Evolutionary conservation across 92 coral and sea anemone species (phyloP).

Genomic region (Phenganax subtilis): DNA sequence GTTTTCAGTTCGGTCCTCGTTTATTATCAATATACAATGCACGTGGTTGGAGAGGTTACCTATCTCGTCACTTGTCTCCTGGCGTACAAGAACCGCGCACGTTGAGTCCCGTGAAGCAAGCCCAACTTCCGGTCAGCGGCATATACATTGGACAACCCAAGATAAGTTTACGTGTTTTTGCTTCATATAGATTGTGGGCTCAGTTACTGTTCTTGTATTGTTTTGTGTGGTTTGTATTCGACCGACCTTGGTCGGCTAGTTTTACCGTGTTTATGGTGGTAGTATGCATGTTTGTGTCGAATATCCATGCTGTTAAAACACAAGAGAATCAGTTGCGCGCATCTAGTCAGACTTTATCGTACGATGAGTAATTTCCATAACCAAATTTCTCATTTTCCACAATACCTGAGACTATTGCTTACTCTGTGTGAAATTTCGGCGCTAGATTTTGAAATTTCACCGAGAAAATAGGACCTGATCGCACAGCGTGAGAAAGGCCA

Average conservation of each 20-base stretch:
- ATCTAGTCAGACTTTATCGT: neutral
- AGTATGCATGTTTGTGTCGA: slow-evolving; percentile 6
- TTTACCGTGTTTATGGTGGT: slow-evolving; percentile 2
- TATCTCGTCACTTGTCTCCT: slow-evolving; percentile 72
- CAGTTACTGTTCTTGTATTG: slow-evolving; percentile 57
- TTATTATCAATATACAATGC: slow-evolving; percentile 55
- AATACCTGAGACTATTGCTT: no score
- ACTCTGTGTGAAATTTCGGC: no score
- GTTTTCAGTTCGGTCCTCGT: slow-evolving; percentile 60
- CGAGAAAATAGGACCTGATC: no score
- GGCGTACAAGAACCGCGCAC: slow-evolving; percentile 56
- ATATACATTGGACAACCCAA: slow-evolving; percentile 52
- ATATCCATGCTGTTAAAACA: slow-evolving; percentile 1
- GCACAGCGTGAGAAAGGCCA: no score
- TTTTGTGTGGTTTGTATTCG: slow-evolving; percentile 24
- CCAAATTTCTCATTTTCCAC: no score
- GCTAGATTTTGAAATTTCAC: no score
- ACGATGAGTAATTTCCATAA: no score
- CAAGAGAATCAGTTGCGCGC: neutral
- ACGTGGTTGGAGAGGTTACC: slow-evolving; percentile 57
- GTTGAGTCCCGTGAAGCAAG: slow-evolving; percentile 44
- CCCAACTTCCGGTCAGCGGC: slow-evolving; percentile 42
- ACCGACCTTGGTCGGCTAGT: slow-evolving; percentile 22
- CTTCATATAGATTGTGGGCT: slow-evolving; percentile 79
- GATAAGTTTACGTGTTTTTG: slow-evolving; percentile 86